Percentiles rank a stretch among this genome's conserved stretches.
phyloP scores from a whole-genome alignment of 92 coral and sea anemone species.

The Epizoanthus scotinus region DNA sequence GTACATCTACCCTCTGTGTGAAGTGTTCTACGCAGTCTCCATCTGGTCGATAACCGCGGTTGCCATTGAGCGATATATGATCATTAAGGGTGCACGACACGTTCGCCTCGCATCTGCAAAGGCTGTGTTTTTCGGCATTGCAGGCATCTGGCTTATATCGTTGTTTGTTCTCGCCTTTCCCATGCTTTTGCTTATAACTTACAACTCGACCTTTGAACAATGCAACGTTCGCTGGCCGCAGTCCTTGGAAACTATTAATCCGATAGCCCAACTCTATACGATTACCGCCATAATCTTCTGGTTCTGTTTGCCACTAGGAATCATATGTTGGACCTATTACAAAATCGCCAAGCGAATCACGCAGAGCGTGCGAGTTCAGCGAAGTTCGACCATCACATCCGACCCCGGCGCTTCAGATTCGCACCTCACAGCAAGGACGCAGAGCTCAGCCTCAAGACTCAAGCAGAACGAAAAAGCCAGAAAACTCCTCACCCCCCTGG shows the following conservation, averaged over 20 bases:
- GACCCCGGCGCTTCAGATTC: background rate
- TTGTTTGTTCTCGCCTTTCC: conserved; percentile 24
- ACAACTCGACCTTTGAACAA: background rate
- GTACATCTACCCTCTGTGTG: conserved; percentile 26
- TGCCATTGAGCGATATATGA: conserved; percentile 31
- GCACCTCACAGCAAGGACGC: background rate
- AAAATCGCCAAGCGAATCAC: conserved; percentile 28
- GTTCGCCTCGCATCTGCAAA: background rate
- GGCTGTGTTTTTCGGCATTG: background rate
- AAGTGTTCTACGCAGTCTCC: conserved; percentile 28
- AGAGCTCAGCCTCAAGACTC: conserved; percentile 1
- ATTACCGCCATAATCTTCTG: conserved; percentile 14
- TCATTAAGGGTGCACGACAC: conserved; percentile 6
- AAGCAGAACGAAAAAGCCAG: conserved; percentile 26
- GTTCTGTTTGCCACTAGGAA: conserved; percentile 9
- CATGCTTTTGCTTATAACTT: background rate
- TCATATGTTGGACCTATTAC: conserved; percentile 33
- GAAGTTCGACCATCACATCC: background rate
- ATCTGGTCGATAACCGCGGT: conserved; percentile 26
- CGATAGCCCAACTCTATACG: conserved; percentile 24
- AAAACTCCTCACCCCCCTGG: conserved; percentile 32
- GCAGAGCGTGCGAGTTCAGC: conserved; percentile 22
- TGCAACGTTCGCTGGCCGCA: conserved; percentile 11
- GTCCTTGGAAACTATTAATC: background rate
- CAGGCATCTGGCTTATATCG: conserved; percentile 12